Conservation (phyloP, 2,797 vertebrate species). For the Anas capensis region DNA sequence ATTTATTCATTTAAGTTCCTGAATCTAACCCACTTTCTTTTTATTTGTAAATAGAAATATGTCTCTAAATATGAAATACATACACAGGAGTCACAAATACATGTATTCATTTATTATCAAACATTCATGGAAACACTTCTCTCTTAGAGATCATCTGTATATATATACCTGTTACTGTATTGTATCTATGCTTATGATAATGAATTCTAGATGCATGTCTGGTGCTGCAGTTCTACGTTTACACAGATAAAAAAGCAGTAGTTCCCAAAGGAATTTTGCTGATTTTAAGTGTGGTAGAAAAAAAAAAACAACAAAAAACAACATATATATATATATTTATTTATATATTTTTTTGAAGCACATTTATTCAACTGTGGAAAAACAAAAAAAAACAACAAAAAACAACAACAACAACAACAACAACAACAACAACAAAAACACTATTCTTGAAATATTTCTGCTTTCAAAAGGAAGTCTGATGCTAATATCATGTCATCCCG, state of each 20-base stretch:
- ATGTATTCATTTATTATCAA: conserved; percentile 21
- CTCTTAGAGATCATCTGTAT: not conserved
- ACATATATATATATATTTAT: too few species aligned
- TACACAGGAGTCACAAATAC: not conserved
- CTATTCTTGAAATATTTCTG: not conserved
- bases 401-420: not conserved
- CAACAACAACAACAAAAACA: not conserved
- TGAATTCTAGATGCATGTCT: not conserved
- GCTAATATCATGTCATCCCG: not conserved
- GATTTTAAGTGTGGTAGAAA: not conserved
- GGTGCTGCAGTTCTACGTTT: not conserved
- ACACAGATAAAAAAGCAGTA: not conserved
- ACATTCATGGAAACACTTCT: not conserved
- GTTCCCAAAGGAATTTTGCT: not conserved
- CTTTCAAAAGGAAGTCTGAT: conserved; percentile 12
- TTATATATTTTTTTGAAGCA: not conserved
- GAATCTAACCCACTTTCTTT: not conserved
- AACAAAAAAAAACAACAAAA: not conserved
- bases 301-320: not conserved
- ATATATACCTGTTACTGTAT: not conserved
- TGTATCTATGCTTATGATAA: not conserved
- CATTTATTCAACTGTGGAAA: not conserved
- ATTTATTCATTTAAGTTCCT: not conserved
- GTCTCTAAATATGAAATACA: not conserved
- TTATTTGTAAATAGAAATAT: not conserved